Evolutionary conservation across 1,140 invertebrate species (phyloP).

Genomic region (Drosophila navojoa): DNA sequence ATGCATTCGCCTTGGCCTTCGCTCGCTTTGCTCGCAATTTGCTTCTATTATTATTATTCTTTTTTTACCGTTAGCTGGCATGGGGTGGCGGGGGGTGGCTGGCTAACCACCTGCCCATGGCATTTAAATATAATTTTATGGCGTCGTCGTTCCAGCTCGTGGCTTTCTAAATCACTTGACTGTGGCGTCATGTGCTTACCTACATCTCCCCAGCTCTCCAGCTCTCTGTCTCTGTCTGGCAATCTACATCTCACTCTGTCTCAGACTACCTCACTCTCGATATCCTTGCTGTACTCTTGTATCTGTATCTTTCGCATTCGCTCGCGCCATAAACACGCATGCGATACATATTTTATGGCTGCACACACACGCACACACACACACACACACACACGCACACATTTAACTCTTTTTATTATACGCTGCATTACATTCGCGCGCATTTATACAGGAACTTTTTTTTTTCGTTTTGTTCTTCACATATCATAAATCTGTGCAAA

Average conservation of each 20-base stretch:
- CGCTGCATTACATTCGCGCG: constrained; percentile 10
- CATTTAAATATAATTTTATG: constrained; percentile 64
- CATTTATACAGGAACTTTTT: constrained; percentile 19
- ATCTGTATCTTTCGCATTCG: constrained; percentile 33
- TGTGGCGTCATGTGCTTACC: constrained; percentile 16
- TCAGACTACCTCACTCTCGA: neutral
- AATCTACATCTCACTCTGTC: no score
- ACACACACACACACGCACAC: constrained; percentile 29
- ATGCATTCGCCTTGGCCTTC: constrained; percentile 46
- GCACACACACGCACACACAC: constrained; percentile 26
- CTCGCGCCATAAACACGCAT: constrained; percentile 62
- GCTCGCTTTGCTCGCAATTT: constrained; percentile 7
- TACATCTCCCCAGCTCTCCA: neutral
- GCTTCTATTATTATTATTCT: constrained; percentile 1
- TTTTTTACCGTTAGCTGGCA: neutral
- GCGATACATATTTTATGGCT: constrained; percentile 72
- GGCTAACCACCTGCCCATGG: constrained; percentile 26
- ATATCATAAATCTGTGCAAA: constrained; percentile 16
- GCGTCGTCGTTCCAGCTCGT: constrained; percentile 16
- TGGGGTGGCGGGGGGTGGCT: no score
- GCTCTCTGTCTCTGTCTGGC: neutral
- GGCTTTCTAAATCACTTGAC: constrained; percentile 39
- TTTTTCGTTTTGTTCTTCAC: constrained; percentile 9
- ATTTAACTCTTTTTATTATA: constrained; percentile 11
- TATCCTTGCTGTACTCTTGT: constrained; percentile 17